Base-by-base conservation (phyloP, 2,888 invertebrate genomes). In the Clunio marinus region DNA sequence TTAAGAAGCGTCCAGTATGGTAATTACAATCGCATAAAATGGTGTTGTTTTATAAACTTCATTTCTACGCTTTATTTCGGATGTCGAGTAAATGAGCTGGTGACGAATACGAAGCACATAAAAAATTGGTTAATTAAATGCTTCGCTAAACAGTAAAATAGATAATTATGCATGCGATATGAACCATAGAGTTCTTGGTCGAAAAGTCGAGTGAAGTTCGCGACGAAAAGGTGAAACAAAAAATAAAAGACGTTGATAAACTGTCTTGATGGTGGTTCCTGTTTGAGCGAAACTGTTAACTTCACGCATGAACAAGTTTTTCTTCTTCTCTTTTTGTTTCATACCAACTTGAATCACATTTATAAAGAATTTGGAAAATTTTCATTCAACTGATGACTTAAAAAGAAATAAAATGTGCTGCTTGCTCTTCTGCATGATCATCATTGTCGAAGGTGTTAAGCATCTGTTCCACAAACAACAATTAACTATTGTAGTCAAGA, bases 121-220 rank as follows among this genome's bases (percentile, higher is more conserved):
- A 66, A 57, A 66, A 68, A 68, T 58, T 58, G 68, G 68, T 68
- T 68, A 68, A 68, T 68, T 68, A 68, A 68, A 68, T 55, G 68
- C 58, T 68, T 68, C 68, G 68, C 58, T 58, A 41, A 37, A 58
- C 68, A 68, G 68, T 35, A 55, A 58, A 68, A 68, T 68, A 58
- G 68, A 58, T 68, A 58, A 68, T 68, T 58, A 68, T 68, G 66
- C 66, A 66, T 66, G 66, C 66, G 66, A 66, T 66, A 66, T 66
- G 66, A 66, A 55, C 66, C 66, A 66, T 66, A 66, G 55, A 66
- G 55, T 55, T 55, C 66, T 17, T 3, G 2, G 22, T 17, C 20
- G 17, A 28, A 22, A 17, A 22, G 32, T 20, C 8, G 17, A 15
- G 3, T 15, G 55, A 55, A 13, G 55, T 55, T n/a, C n/a, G n/a